Evolutionary conservation across 2,888 invertebrate genomes (phyloP), one percentile per base, ranked within the genome.

Genomic region (Hemicrepidius hirtus): DNA sequence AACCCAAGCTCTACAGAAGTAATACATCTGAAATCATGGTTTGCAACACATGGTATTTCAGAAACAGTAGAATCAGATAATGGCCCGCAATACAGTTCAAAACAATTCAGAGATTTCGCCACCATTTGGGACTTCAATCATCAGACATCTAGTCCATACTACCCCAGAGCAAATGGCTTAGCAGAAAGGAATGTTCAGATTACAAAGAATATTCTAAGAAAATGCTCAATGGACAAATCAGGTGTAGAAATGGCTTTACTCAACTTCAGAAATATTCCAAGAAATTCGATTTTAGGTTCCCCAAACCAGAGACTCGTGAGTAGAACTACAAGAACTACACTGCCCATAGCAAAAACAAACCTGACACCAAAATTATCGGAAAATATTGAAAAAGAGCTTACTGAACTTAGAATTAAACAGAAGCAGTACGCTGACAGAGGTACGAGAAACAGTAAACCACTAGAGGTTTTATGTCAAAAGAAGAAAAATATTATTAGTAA

Each of bases 71-170:
- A 70, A 62, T 35, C 67, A 5, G 71, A 71, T 20, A 60, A 68
- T 62, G 68, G 68, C 3, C 28, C 68, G 20, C 72, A 62, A 28
- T 72, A 53, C 60, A 28, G 18, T 10, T 59, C 67, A 9, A 28
- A 24, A 68, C 55, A 72, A 5, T 71, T 71, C 41, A 66, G 44
- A 37, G 24, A 37, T 3, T 67, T 67, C 46, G 5, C 41, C 46
- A 40, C 0, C 21, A 18, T 16, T 1, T 71, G 71, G 67, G 40
- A 32, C 20, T 59, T 67, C 24, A 28, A 59, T n/a, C 70, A 70
- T 28, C 13, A 44, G 0, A 71, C 66, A 10, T 53, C 40, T 13
- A 71, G 71, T 49, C 71, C 67, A 60, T 35, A 71, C 67, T 66
- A 71, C 24, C 37, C 18, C n/a, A 59, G 57, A 67, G 53, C 62